phyloP scores from a whole-genome alignment of 2,113 vertebrate genomes.

The Ovibos moschatus region DNA sequence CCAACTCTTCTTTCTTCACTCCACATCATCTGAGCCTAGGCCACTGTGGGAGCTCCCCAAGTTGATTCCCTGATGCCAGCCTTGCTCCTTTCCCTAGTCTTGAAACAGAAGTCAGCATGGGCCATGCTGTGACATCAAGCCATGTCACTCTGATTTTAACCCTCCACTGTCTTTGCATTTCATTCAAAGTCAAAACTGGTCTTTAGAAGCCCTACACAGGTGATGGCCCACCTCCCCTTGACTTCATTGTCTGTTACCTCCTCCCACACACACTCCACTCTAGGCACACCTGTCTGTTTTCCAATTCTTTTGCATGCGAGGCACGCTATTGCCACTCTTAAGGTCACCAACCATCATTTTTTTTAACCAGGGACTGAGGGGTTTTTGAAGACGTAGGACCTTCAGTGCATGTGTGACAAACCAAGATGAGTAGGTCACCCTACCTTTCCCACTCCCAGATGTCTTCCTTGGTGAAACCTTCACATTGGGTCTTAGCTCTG shows the following conservation, averaged over 20 bases:
- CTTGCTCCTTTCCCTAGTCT: not conserved
- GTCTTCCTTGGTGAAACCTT: not conserved
- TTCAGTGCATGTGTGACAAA: not conserved
- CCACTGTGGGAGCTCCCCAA: not conserved
- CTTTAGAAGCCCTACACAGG: not conserved
- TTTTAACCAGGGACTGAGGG: not conserved
- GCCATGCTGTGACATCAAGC: not conserved
- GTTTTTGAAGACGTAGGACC: not conserved
- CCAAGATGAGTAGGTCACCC: not conserved
- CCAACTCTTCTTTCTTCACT: not conserved
- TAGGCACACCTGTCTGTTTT: not conserved
- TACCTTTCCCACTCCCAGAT: not conserved
- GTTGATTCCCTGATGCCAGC: not conserved
- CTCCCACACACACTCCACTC: not conserved
- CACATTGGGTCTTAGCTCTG: not conserved
- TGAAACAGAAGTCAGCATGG: not conserved
- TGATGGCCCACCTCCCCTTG: not conserved
- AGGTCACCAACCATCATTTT: not conserved
- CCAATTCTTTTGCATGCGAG: not conserved
- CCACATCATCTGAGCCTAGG: not conserved
- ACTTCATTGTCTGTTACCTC: not conserved
- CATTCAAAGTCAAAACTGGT: not conserved
- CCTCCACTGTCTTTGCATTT: not conserved
- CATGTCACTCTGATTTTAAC: not conserved
- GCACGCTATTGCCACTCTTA: not conserved